These are phyloP conservation scores for Dicyrtoma fusca DNA, from an alignment of 2,888 invertebrate genomes.

Conservation along the genomic window DNA sequence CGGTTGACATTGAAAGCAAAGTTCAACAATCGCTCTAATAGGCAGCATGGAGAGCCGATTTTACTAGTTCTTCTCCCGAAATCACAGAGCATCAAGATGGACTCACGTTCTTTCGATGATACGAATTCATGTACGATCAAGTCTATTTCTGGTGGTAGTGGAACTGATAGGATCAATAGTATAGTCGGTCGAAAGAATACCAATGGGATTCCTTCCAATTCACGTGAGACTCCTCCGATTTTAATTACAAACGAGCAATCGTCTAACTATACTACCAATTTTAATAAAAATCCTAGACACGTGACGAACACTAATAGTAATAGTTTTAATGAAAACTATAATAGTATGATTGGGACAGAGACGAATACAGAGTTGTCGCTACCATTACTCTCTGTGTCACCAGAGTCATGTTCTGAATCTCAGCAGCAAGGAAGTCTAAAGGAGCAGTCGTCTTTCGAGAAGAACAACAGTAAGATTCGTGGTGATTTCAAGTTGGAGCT, in stretches of 20 bases:
- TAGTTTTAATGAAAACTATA: conserved; percentile 4
- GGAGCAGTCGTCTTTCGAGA: no score
- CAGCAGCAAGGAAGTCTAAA: background rate
- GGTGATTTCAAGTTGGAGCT: background rate
- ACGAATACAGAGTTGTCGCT: background rate
- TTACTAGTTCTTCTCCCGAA: no score
- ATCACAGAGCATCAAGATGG: no score
- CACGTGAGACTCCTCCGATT: background rate
- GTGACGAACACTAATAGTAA: background rate
- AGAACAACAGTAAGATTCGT: no score
- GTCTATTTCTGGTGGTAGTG: no score
- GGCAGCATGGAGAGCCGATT: no score
- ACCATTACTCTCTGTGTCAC: background rate
- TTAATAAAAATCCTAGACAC: background rate
- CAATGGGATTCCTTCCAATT: no score
- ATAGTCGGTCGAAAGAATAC: background rate
- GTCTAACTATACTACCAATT: conserved; percentile 1
- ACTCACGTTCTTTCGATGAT: no score
- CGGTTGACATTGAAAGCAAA: no score
- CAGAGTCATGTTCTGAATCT: background rate
- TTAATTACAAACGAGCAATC: background rate
- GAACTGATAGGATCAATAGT: no score
- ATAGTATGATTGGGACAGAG: background rate
- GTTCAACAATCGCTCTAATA: no score
- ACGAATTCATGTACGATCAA: no score